Base-by-base conservation (phyloP, 2,888 invertebrate genomes). In the Nebria salina region DNA sequence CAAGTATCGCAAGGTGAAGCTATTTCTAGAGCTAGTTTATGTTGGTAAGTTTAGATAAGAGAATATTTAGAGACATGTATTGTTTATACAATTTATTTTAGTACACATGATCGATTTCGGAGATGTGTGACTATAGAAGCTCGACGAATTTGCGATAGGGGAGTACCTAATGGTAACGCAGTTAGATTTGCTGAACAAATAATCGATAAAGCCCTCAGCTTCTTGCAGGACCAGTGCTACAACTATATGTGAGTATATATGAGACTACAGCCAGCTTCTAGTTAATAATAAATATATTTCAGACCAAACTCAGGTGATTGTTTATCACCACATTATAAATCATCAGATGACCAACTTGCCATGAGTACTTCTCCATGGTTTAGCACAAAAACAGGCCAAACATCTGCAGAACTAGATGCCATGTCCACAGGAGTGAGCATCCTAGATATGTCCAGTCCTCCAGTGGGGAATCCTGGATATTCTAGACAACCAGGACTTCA, bases 31-130 rank as follows among this genome's bases (percentile, higher is more conserved):
- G 88, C 91, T 13, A 90, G 90, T 82, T 88, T 92, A 72, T 92
- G 92, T 85, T 92, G 92, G 92, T 92, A 86, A 88, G 88, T 84
- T 76, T 20, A n/a, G 42, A 11, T 54, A 42, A 7, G 65, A 25
- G 75, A 2, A 0, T 34, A 34, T 34, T 34, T 34, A 4, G 5
- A 34, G 34, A 34, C 2, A 34, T 34, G 34, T 34, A 34, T 4
- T 34, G 1, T 5, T 4, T 34, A 34, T 1, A 4, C 2, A 34
- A 34, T 34, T 4, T 54, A 54, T 54, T 54, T 54, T 85, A 92
- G 92, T 85, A 91, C 91, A 0, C 92, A 92, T 85, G 90, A 91
- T 83, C 88, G 91, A 84, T 92, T 92, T 85, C 90, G 92, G 72
- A 90, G 91, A 82, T 92, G 92, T 85, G 91, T 92, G 1, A 87